Conservation (phyloP, 2,888 invertebrate genomes). For the Dryomyza anilis region DNA sequence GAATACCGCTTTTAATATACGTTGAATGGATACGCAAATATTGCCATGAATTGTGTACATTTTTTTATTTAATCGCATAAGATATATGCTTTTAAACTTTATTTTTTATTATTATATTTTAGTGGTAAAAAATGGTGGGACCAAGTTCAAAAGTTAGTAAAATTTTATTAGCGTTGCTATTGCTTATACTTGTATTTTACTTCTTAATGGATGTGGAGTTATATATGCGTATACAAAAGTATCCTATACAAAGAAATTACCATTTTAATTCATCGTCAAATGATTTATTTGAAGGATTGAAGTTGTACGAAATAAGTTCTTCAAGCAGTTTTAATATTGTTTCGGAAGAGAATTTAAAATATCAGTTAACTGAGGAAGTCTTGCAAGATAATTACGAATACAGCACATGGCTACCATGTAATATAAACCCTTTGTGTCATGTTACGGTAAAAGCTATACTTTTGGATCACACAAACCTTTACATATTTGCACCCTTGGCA, state of each 20-base stretch:
- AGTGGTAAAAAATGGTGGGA: conserved; percentile 70
- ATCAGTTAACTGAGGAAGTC: background rate
- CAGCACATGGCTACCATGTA: conserved; percentile 66
- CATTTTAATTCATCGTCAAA: conserved; percentile 51
- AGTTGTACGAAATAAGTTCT: background rate
- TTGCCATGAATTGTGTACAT: no score
- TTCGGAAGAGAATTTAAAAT: background rate
- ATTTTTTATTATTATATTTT: no score
- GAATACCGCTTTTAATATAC: no score
- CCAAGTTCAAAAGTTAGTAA: conserved; percentile 77
- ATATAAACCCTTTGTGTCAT: conserved; percentile 76
- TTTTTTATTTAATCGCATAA: no score
- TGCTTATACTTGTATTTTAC: conserved; percentile 69
- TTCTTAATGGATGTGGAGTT: conserved; percentile 75
- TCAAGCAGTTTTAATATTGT: background rate
- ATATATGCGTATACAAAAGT: conserved; percentile 73
- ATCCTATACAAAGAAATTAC: conserved; percentile 64
- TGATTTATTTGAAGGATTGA: background rate
- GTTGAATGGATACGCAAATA: no score
- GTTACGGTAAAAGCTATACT: conserved; percentile 83
- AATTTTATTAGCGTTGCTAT: conserved; percentile 67
- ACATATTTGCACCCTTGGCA: conserved; percentile 80
- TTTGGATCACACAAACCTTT: conserved; percentile 83
- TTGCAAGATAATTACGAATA: background rate
- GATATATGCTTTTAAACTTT: no score